Conservation (phyloP, 2,888 invertebrate genomes). For the Atethmia centrago region DNA sequence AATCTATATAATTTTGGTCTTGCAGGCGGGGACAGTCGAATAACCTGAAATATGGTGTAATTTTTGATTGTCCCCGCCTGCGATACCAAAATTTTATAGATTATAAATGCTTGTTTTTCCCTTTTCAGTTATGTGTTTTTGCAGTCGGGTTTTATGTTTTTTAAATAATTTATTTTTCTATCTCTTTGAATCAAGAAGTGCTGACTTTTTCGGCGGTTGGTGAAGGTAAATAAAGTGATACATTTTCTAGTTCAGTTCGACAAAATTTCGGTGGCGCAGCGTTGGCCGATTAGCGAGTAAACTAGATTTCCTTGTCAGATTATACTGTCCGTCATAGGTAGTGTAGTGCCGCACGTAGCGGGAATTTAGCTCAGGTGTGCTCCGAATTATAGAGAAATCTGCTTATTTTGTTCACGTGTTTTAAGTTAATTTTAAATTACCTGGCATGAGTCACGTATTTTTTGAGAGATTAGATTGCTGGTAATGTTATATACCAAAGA, state of each 20-base stretch:
- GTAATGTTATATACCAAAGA: constrained; percentile 9
- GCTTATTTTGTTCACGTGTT: constrained; percentile 52
- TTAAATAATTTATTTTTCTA: no score
- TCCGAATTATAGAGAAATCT: constrained; percentile 62
- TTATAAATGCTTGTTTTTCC: no score
- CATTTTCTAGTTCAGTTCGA: constrained; percentile 65
- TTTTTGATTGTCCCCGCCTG: no score
- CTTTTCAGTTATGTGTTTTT: no score
- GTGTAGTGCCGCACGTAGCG: constrained; percentile 72
- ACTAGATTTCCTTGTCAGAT: constrained; percentile 86
- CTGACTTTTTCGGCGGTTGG: not conserved
- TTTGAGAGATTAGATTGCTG: constrained; percentile 17
- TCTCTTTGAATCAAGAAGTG: not conserved
- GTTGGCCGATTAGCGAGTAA: constrained; percentile 81
- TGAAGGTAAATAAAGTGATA: constrained; percentile 32
- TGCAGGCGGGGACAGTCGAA: no score
- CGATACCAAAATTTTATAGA: no score
- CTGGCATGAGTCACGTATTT: constrained; percentile 11
- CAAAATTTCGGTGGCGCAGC: constrained; percentile 68
- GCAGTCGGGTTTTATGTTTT: no score
- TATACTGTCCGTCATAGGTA: constrained; percentile 82
- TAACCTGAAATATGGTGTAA: no score
- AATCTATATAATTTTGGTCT: no score
- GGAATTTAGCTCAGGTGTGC: constrained; percentile 74
- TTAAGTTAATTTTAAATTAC: constrained; percentile 38